These are phyloP conservation scores for Holacanthus passer DNA, from an alignment of 2,113 vertebrate genomes.

Conservation along the genomic window DNA sequence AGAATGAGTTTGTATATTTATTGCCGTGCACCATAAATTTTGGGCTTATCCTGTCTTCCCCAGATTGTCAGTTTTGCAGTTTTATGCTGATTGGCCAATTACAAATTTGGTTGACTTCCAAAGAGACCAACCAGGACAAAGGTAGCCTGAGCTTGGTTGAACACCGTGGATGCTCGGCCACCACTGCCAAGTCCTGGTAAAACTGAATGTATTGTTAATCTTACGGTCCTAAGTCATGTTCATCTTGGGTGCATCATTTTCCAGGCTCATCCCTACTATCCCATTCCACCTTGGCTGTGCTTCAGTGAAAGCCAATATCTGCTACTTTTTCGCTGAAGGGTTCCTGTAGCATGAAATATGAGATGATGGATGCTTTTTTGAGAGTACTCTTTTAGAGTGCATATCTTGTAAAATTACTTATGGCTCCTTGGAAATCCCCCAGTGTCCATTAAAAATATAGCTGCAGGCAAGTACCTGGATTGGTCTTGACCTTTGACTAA, in stretches of 20 bases:
- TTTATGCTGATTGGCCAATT: too few relatives aligned
- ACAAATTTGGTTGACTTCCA: not conserved
- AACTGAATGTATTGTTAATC: conserved; percentile 12
- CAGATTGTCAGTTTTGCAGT: not conserved
- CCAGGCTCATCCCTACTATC: not conserved
- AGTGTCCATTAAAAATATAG: conserved; percentile 36
- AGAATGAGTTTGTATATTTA: not conserved
- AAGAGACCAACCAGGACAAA: not conserved
- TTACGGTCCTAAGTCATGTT: not conserved
- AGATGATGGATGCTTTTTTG: conserved; percentile 26
- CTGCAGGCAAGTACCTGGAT: conserved; percentile 30
- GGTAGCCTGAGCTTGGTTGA: not conserved
- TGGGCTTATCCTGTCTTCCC: not conserved
- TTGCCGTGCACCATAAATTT: not conserved
- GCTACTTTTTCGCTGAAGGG: too few relatives aligned
- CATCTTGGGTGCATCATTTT: not conserved
- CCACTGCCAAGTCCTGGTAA: conserved; percentile 11
- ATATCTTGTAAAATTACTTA: conserved; percentile 11
- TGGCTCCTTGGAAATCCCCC: conserved; percentile 9
- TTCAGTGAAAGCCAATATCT: conserved; percentile 9
- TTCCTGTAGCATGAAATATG: conserved; percentile 3
- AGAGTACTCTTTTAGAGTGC: conserved; percentile 13
- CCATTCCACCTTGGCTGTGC: not conserved
- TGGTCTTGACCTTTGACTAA: conserved; percentile 13
- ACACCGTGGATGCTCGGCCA: not conserved